A percentile compares a stretch with the other conserved stretches of the same genome.
phyloP scores from a whole-genome alignment of 2,113 vertebrate species.

The Syrrhaptes paradoxus region DNA sequence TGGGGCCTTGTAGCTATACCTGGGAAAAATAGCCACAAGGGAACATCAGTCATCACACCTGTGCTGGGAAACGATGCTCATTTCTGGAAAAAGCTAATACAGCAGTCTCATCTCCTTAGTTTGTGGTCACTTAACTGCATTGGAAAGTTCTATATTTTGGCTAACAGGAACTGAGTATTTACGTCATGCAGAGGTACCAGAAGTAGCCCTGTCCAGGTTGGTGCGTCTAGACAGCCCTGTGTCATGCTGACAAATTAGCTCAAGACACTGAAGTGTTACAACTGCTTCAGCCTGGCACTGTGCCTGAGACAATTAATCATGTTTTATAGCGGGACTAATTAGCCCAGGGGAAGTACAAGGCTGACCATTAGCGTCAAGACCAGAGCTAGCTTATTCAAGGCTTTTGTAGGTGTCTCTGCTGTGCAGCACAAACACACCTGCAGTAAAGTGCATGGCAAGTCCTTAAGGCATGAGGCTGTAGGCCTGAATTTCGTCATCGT shows the following conservation, averaged over 20 bases:
- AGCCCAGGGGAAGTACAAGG: background rate
- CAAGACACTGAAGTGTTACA: background rate
- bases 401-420: background rate
- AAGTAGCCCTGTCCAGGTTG: background rate
- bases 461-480: background rate
- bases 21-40: background rate
- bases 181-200: background rate
- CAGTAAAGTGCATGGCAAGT: background rate
- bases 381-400: background rate
- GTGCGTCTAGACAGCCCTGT: slow-evolving; percentile 4
- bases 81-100: background rate
- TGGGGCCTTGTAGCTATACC: background rate
- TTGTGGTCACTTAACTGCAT: background rate
- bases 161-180: background rate
- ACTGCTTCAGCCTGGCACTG: background rate
- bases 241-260: background rate
- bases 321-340: background rate
- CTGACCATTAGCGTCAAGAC: background rate
- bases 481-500: background rate
- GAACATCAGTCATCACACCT: background rate
- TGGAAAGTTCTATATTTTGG: background rate
- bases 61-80: background rate
- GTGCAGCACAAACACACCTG: background rate
- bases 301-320: slow-evolving; percentile 11
- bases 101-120: background rate